Percentiles rank a stretch among this genome's conserved stretches.
phyloP scores from a whole-genome alignment of 2,888 invertebrate species.

The Acleris cristana region DNA sequence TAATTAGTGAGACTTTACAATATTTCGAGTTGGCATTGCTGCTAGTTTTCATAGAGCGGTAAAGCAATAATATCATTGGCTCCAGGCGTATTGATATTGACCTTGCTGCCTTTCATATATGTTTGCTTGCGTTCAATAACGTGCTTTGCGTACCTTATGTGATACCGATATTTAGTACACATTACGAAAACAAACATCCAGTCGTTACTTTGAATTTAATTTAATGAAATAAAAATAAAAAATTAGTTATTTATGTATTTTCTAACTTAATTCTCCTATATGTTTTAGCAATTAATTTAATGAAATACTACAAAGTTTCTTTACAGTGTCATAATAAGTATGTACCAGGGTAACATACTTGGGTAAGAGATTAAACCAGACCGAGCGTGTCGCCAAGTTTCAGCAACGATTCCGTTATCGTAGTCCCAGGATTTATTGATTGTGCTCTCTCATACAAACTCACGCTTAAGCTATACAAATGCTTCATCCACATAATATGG shows the following conservation, averaged over 20 bases:
- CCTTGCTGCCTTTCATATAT: background rate
- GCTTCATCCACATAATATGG: constrained; percentile 20
- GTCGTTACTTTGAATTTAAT: too few relatives aligned
- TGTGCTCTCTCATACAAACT: constrained; percentile 4
- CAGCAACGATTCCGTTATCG: background rate
- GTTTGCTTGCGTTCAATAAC: background rate
- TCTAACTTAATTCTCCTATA: too few relatives aligned
- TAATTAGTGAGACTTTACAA: background rate
- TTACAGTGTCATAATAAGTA: background rate
- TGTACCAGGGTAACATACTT: background rate
- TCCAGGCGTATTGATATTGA: background rate
- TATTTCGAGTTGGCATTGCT: background rate
- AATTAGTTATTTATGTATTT: too few relatives aligned
- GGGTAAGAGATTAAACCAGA: too few relatives aligned
- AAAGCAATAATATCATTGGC: background rate
- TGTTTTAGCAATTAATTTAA: too few relatives aligned
- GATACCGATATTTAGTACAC: too few relatives aligned
- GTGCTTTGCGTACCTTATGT: background rate
- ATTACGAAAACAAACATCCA: too few relatives aligned
- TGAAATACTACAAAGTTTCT: too few relatives aligned
- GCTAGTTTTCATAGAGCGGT: background rate
- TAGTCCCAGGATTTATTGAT: constrained; percentile 14
- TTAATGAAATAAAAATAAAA: too few relatives aligned
- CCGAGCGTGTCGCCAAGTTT: background rate
- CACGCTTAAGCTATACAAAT: constrained; percentile 19